These are phyloP conservation scores for Colostygia pectinataria DNA, from an alignment of 2,888 invertebrate species.

Conservation along the genomic window DNA sequence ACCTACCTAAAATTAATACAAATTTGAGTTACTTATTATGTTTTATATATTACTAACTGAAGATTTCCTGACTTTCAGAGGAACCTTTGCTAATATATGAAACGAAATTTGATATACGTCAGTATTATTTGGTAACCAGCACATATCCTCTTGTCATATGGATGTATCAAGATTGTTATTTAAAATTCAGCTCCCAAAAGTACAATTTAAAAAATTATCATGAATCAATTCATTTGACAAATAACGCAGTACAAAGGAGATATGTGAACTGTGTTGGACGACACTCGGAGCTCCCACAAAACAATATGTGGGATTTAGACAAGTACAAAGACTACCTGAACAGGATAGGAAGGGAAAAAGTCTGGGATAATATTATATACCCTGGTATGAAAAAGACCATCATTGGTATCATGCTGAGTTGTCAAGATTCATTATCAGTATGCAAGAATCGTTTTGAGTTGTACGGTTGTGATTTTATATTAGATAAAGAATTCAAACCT, in stretches of 20 bases:
- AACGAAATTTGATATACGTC: conserved; percentile 95
- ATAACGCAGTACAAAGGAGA: conserved; percentile 92
- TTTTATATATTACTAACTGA: background rate
- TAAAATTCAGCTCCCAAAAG: conserved; percentile 93
- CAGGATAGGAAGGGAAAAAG: conserved; percentile 80
- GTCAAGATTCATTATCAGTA: conserved; percentile 87
- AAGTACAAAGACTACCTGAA: conserved; percentile 86
- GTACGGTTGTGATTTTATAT: conserved; percentile 96
- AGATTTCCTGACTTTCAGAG: conserved; percentile 78
- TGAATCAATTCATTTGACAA: conserved; percentile 93
- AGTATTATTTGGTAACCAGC: conserved; percentile 93
- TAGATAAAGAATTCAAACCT: conserved; percentile 92
- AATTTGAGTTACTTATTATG: too few species aligned
- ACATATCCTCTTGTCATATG: conserved; percentile 91
- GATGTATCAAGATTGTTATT: conserved; percentile 93
- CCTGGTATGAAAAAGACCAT: conserved; percentile 93
- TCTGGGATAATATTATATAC: conserved; percentile 90
- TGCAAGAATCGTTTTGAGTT: conserved; percentile 92
- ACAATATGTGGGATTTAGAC: conserved; percentile 93
- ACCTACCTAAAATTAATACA: too few species aligned
- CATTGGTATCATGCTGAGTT: conserved; percentile 89
- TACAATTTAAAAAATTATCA: conserved; percentile 90
- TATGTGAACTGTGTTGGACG: conserved; percentile 82
- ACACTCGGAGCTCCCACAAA: conserved; percentile 85
- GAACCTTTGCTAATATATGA: conserved; percentile 91